Evolutionary conservation across 1,140 invertebrate genomes (phyloP), one percentile per base, ranked within the genome.

Genomic region (Drosophila asahinai): DNA sequence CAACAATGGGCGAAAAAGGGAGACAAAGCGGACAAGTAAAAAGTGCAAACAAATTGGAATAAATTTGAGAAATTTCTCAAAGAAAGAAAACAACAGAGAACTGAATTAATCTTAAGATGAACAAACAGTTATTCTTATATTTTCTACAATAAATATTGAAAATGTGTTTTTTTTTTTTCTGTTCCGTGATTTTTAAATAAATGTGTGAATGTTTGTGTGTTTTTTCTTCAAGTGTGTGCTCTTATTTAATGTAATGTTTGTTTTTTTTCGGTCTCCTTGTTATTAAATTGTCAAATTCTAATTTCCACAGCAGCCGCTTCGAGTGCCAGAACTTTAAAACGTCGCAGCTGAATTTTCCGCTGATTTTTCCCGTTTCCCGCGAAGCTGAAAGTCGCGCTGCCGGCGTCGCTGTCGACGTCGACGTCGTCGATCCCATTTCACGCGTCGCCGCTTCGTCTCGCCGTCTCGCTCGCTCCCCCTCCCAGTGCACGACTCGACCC

Each of bases 381-480:
- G 66, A 67, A 70, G 64, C 45, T 70, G 30, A 42, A 64, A 43
- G 58, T 59, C 51, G 60, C 22, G 73, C 48, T 54, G 72, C 72
- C 47, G 72, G 63, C 73, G 73, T 60, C 40, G 62, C 74, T 59
- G 48, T 43, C 54, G 52, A 52, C 48, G 55, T 42, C 43, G 52
- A 17, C 75, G 54, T 58, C 62, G 63, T 64, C 60, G 81, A 77
- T 83, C 75, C 61, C 47, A 80, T 77, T 87, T 83, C 76, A 83
- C 84, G 73, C 84, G 73, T 89, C 70, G 84, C 52, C 84, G 77
- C 84, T 72, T 78, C 70, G 84, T 67, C 84, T 80, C 72, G 72
- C 72, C 72, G 71, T 83, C 76, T 80, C 83, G 71, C 78, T 72
- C 73, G 25, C 40, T 43, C 22, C 64, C 55, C 36, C 54, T 59